Conservation (phyloP, 2,888 invertebrate genomes). For the Drosophila mimica region DNA sequence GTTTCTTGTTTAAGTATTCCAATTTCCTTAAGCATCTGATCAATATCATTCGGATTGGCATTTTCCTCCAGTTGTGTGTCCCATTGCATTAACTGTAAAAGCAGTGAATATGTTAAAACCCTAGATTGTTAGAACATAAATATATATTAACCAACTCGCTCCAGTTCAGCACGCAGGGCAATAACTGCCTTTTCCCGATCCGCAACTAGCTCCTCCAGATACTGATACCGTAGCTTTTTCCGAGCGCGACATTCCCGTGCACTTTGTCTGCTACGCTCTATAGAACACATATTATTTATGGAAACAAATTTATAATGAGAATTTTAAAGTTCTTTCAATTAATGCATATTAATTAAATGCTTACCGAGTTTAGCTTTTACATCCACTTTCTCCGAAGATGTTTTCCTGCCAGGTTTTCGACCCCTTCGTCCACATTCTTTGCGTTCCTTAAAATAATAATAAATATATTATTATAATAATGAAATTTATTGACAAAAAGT, state of each 20-base stretch:
- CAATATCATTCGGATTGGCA: constrained; percentile 91
- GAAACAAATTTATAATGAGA: not conserved
- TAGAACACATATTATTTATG: not conserved
- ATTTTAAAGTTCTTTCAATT: not conserved
- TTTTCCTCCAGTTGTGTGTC: constrained; percentile 93
- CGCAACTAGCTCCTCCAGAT: constrained; percentile 96
- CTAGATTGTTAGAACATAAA: not conserved
- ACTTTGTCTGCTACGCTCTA: constrained; percentile 97
- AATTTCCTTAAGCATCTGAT: constrained; percentile 90
- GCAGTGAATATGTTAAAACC: constrained; percentile 16
- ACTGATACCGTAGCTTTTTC: constrained; percentile 98
- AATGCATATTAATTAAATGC: not conserved
- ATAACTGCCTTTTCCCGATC: constrained; percentile 97
- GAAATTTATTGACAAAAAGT: not conserved
- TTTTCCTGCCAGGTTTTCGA: constrained; percentile 94
- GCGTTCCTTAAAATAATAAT: constrained; percentile 84
- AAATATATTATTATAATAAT: constrained; percentile 1
- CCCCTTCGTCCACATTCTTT: constrained; percentile 95
- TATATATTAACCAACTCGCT: constrained; percentile 88
- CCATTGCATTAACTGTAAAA: constrained; percentile 91
- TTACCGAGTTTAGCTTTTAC: constrained; percentile 96
- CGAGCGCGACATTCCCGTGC: constrained; percentile 98
- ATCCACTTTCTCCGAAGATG: constrained; percentile 94
- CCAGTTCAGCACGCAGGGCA: constrained; percentile 94
- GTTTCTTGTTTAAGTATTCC: constrained; percentile 90